Evolutionary conservation across 2,113 vertebrate species (phyloP).

Genomic region (Scomber japonicus): DNA sequence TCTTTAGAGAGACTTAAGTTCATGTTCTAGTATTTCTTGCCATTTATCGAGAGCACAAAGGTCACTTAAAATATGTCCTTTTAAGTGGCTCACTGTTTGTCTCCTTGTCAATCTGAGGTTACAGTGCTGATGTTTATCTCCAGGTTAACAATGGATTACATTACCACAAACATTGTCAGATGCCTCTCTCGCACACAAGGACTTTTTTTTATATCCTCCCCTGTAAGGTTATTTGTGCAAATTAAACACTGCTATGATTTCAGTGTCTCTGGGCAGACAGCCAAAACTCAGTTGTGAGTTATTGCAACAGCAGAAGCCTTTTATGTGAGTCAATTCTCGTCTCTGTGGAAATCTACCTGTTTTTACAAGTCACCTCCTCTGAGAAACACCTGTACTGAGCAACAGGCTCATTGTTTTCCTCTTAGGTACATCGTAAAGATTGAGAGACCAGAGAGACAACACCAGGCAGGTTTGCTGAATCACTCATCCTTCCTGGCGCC

Average conservation of each 20-base stretch:
- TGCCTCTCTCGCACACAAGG: conserved; percentile 4
- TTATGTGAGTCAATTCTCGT: conserved; percentile 81
- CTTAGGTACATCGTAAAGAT: conserved; percentile 81
- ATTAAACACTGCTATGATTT: conserved; percentile 79
- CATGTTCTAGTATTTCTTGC: conserved; percentile 61
- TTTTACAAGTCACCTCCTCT: conserved; percentile 85
- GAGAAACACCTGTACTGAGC: conserved; percentile 83
- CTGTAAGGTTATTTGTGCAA: conserved; percentile 68
- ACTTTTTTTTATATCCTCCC: conserved; percentile 38
- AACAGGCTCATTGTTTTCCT: conserved; percentile 83
- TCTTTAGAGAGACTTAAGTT: conserved; percentile 64
- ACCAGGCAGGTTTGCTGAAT: conserved; percentile 89
- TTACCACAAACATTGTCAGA: conserved; percentile 64
- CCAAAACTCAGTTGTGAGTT: conserved; percentile 71
- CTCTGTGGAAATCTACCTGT: conserved; percentile 83
- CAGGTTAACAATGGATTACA: conserved; percentile 63
- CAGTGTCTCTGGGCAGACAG: conserved; percentile 70
- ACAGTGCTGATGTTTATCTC: conserved; percentile 69
- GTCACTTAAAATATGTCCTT: conserved; percentile 62
- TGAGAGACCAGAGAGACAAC: conserved; percentile 82
- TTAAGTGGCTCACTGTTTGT: conserved; percentile 68
- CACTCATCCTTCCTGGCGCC: conserved; percentile 89
- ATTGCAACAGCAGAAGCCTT: conserved; percentile 74
- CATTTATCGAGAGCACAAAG: conserved; percentile 60
- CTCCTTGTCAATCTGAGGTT: conserved; percentile 71